Evolutionary conservation across 2,113 vertebrate species (phyloP).

Genomic region (Corythaixoides concolor): DNA sequence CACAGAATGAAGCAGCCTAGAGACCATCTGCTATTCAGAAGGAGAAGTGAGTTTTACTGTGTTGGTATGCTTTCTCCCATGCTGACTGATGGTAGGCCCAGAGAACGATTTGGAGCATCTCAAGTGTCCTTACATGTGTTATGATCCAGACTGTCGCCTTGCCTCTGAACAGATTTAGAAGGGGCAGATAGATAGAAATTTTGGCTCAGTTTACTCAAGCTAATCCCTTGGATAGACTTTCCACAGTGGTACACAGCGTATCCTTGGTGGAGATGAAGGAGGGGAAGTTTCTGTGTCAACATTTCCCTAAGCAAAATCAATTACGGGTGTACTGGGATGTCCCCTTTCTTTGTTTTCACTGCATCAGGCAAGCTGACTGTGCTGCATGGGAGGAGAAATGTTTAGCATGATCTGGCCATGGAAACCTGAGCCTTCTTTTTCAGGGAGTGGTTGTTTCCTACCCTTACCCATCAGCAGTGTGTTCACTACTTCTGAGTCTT

Average conservation of each 20-base stretch:
- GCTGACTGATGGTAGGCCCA: background rate
- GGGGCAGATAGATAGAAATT: background rate
- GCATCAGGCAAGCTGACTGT: background rate
- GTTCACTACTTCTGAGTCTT: background rate
- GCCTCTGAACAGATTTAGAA: background rate
- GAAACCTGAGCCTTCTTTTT: background rate
- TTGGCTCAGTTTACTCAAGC: background rate
- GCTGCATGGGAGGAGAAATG: background rate
- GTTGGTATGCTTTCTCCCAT: background rate
- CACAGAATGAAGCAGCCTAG: background rate
- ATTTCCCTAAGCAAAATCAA: background rate
- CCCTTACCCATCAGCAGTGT: accelerated
- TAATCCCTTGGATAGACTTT: background rate
- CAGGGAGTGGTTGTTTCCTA: background rate
- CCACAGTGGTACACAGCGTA: background rate
- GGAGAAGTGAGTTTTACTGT: accelerated
- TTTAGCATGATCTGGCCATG: background rate
- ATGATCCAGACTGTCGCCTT: background rate
- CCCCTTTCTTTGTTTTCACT: background rate
- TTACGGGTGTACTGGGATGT: background rate
- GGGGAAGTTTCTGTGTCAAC: background rate
- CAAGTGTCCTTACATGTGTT: background rate
- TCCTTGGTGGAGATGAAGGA: background rate
- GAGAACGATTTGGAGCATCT: background rate
- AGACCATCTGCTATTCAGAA: background rate